These are phyloP conservation scores for Enteromius treurensis DNA, from an alignment of 2,797 vertebrate genomes.

Conservation along the genomic window DNA sequence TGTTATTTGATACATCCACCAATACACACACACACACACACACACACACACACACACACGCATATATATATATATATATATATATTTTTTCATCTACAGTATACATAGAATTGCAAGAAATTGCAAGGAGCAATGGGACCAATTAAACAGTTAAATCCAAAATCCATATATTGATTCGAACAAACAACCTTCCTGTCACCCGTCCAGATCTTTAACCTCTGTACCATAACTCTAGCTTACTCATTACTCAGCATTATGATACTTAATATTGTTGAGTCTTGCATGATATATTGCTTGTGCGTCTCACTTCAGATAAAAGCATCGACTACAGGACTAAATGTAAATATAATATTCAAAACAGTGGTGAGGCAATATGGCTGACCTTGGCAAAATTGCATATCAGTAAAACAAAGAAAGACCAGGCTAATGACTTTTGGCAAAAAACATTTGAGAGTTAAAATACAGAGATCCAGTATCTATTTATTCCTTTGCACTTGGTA, in stretches of 20 bases:
- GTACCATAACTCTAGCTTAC: neutral
- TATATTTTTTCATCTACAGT: neutral
- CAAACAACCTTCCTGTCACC: conserved; percentile 1
- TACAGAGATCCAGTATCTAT: neutral
- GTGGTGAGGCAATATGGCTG: neutral
- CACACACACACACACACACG: too few relatives aligned
- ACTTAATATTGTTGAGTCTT: neutral
- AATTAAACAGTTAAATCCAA: neutral
- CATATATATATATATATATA: too few relatives aligned
- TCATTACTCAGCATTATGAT: neutral
- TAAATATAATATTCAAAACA: neutral
- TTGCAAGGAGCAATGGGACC: neutral
- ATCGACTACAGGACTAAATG: neutral
- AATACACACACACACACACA: too few relatives aligned
- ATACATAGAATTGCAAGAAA: neutral
- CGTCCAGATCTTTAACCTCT: neutral
- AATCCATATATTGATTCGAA: neutral
- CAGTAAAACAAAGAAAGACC: neutral
- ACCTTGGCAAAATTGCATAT: neutral
- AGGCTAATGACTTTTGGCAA: neutral
- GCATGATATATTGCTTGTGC: neutral
- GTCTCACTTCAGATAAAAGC: neutral
- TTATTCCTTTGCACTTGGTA: neutral
- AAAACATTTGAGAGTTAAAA: neutral
- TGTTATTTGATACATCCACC: too few relatives aligned